A percentile compares a stretch with the other conserved stretches of the same genome.
Conservation (phyloP, 2,113 vertebrate genomes). For the Rhinopithecus roxellana region DNA sequence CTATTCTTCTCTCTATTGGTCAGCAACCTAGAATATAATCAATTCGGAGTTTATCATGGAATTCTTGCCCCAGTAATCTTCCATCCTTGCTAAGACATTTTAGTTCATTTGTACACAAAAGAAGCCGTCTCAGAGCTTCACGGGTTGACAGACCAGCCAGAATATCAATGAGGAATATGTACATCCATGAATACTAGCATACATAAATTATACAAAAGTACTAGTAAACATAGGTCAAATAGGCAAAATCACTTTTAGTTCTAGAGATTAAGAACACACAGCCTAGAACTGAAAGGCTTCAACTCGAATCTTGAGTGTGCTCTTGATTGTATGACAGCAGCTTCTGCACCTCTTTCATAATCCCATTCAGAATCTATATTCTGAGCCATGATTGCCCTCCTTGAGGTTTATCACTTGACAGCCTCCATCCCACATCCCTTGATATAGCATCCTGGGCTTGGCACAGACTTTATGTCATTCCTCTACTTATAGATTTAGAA, state of each 20-base stretch:
- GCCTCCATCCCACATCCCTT: accelerated
- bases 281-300: neutral
- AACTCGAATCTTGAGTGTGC: neutral
- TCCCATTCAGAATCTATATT: too few relatives aligned
- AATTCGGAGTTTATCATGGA: neutral
- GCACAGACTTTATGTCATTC: neutral
- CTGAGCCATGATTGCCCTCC: accelerated
- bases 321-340: accelerated
- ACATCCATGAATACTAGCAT: neutral
- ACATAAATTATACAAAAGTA: neutral
- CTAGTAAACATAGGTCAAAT: neutral
- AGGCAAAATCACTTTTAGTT: neutral
- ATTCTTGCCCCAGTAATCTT: neutral
- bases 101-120: neutral
- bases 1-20: neutral
- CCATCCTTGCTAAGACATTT: neutral
- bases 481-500: neutral
- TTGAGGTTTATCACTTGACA: accelerated
- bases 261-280: neutral
- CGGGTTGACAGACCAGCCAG: accelerated
- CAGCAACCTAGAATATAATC: neutral
- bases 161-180: neutral
- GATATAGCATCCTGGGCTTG: accelerated
- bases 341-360: neutral
- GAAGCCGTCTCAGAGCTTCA: neutral